Conservation (phyloP, 2,113 vertebrate species). For the Archocentrus centrarchus region DNA sequence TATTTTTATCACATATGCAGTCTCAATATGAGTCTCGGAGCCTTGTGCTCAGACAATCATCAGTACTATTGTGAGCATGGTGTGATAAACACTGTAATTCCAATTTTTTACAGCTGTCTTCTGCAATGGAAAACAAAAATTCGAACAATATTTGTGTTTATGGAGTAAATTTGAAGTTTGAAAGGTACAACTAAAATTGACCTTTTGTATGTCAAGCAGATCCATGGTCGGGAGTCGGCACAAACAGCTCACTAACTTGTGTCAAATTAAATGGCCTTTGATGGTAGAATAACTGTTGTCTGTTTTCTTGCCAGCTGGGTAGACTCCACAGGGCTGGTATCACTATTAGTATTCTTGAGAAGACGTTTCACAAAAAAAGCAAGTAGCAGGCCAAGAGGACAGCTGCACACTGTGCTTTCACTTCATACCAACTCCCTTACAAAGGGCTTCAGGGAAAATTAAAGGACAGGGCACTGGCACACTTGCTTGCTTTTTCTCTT, state of each 20-base stretch:
- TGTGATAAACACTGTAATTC: too few species aligned
- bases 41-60: background rate
- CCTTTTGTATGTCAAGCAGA: slow-evolving; percentile 39
- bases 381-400: slow-evolving; percentile 69
- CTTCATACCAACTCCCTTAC: slow-evolving; percentile 61
- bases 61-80: too few species aligned
- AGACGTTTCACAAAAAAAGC: slow-evolving; percentile 66
- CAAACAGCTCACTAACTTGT: slow-evolving; percentile 50
- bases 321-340: slow-evolving; percentile 54
- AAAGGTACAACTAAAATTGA: slow-evolving; percentile 13
- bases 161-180: background rate
- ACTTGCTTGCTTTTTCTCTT: slow-evolving; percentile 56
- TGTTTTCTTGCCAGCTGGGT: slow-evolving; percentile 76
- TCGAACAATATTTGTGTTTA: background rate
- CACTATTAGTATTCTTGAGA: slow-evolving; percentile 78
- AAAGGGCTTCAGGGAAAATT: slow-evolving; percentile 71
- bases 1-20: background rate
- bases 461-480: slow-evolving; percentile 77
- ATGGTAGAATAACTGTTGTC: slow-evolving; percentile 66
- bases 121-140: too few species aligned
- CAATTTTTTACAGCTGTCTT: too few species aligned
- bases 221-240: slow-evolving; percentile 1
- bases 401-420: slow-evolving; percentile 80
- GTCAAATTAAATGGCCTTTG: slow-evolving; percentile 63
- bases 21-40: slow-evolving; percentile 17